Evolutionary conservation across 2,113 vertebrate genomes (phyloP).

Genomic region (Phrynocephalus versicolor): DNA sequence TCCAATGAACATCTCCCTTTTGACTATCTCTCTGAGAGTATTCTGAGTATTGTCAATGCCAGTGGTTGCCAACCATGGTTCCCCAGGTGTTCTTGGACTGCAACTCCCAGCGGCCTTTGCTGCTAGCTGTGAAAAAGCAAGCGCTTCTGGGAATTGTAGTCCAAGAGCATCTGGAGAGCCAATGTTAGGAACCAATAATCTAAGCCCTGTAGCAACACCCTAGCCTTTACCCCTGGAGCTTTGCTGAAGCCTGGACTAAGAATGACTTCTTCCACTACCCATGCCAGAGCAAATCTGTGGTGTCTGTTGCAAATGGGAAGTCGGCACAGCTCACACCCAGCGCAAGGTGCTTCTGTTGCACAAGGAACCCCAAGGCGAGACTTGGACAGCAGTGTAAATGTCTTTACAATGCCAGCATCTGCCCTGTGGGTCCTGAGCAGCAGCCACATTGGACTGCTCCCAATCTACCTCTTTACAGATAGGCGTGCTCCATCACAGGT

Average conservation of each 20-base stretch:
- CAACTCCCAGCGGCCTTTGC: no score
- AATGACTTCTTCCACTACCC: neutral
- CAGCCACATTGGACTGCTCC: no score
- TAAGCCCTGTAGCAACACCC: neutral
- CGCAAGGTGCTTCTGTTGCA: neutral
- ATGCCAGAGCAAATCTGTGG: neutral
- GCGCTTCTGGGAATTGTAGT: no score
- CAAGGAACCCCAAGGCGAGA: neutral
- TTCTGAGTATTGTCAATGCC: neutral
- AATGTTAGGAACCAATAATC: neutral
- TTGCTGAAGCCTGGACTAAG: fast-evolving
- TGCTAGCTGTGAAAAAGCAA: no score
- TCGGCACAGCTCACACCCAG: neutral
- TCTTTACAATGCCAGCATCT: no score
- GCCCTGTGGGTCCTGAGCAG: neutral
- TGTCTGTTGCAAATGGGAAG: neutral
- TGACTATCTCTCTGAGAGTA: neutral
- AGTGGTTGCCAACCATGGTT: no score
- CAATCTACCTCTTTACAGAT: neutral
- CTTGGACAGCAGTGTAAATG: neutral
- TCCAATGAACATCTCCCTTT: neutral
- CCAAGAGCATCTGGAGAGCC: no score
- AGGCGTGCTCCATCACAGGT: neutral
- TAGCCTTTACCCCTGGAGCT: neutral
- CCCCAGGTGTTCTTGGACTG: no score